Conservation (phyloP, 2,888 invertebrate species). For the Prosopocoilus inquinatus region DNA sequence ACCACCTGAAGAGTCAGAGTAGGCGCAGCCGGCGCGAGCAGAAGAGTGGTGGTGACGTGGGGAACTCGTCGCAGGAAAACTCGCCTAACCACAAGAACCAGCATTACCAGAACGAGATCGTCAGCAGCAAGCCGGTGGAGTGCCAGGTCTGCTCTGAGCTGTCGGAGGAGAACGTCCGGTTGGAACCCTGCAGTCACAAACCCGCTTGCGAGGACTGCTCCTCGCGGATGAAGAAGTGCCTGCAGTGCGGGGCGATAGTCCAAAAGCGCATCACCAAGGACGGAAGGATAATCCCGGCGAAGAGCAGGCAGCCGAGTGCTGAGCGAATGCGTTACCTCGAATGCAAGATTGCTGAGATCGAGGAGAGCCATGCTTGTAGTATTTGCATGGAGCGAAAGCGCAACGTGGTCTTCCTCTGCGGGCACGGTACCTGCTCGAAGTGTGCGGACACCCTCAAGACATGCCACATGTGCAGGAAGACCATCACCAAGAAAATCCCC, state of each 20-base stretch:
- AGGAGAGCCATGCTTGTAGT: constrained; percentile 81
- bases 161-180: constrained; percentile 60
- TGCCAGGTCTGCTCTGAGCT: constrained; percentile 73
- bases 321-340: constrained; percentile 69
- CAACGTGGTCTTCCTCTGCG: constrained; percentile 85
- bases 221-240: constrained; percentile 73
- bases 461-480: constrained; percentile 84
- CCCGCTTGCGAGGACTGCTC: constrained; percentile 76
- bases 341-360: constrained; percentile 79
- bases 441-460: constrained; percentile 79
- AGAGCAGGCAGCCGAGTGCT: constrained; percentile 61
- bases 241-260: constrained; percentile 64
- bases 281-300: constrained; percentile 52
- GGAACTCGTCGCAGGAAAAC: constrained; percentile 44
- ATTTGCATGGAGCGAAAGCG: constrained; percentile 85
- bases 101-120: constrained; percentile 42
- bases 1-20: constrained; percentile 32
- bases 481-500: constrained; percentile 70
- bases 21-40: constrained; percentile 40
- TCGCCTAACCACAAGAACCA: constrained; percentile 42
- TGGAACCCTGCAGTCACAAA: constrained; percentile 74
- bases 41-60: constrained; percentile 39
- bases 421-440: constrained; percentile 79
- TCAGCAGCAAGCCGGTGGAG: constrained; percentile 53
- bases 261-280: constrained; percentile 56